These are phyloP conservation scores for Nycticryphes semicollaris DNA, from an alignment of 2,113 vertebrate species.

Conservation along the genomic window DNA sequence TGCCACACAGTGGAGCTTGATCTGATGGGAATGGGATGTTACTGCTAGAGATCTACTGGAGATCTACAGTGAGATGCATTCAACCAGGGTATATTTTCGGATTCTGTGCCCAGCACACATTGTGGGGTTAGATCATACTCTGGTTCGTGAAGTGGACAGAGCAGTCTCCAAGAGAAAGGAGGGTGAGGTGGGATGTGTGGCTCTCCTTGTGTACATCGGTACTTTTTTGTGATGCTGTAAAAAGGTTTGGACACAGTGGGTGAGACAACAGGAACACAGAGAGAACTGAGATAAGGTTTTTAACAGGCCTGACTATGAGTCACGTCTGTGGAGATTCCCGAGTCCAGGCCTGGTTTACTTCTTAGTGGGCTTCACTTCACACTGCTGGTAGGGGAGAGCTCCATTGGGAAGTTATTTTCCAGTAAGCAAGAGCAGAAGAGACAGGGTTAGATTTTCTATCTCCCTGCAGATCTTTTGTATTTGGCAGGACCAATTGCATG, in stretches of 20 bases:
- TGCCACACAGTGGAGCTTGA: neutral
- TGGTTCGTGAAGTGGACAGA: neutral
- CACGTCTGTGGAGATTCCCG: neutral
- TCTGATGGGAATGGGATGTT: neutral
- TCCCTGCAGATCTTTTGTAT: neutral
- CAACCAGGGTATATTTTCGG: neutral
- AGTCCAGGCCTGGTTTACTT: neutral
- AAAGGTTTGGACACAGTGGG: neutral
- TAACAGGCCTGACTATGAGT: neutral
- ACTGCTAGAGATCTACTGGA: neutral
- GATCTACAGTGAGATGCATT: neutral
- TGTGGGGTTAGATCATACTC: neutral
- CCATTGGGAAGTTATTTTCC: neutral
- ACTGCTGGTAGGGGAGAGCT: neutral
- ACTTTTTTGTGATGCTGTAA: neutral
- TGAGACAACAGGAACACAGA: neutral
- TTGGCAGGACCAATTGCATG: neutral
- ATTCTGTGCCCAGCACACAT: neutral
- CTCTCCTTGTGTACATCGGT: neutral
- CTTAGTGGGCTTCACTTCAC: neutral
- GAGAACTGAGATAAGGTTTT: neutral
- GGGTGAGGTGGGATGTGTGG: no score
- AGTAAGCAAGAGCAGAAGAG: neutral
- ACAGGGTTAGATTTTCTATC: neutral
- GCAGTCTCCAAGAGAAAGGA: neutral